Evolutionary conservation across 2,888 invertebrate genomes (phyloP), one percentile per base, ranked within the genome.

Genomic region (Oxycera nigricornis): DNA sequence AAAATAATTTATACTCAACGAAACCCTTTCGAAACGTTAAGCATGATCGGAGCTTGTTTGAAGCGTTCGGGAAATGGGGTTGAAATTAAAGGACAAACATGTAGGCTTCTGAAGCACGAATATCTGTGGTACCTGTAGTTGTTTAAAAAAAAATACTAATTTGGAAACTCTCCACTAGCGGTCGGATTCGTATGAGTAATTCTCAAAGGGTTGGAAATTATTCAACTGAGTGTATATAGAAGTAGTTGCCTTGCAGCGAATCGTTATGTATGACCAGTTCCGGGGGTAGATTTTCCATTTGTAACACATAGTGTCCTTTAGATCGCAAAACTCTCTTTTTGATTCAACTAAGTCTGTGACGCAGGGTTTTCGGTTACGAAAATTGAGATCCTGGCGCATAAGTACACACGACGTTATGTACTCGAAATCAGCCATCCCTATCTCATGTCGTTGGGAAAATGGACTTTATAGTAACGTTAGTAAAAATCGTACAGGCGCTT

Each of bases 91-190:
- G 35, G 14, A 35, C 20, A 17, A 3, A 50, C 26, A 46, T 46
- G 30, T 20, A 50, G 20, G 20, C 22, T 41, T 65, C 41, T n/a
- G 2, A 22, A 17, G 31, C 61, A 14, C 9, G 24, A n/a, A 31
- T 52, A 31, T 0, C 6, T 52, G 30, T n/a, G 35, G 31, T 68
- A 75, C 70, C 70, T 75, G 70, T 70, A 55, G 26, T 65, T 35
- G 11, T 20, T 4, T 35, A 68, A 73, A 75, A 73, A 30, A 68
- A 17, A n/a, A n/a, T n/a, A n/a, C 41, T 31, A 50, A 17, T 72
- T 74, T 76, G 76, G 76, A 76, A 67, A 76, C 74, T 76, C 72
- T 76, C 76, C 76, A 76, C 59, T 11, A 6, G 11, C 20, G 14
- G 30, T 28, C 39, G 22, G 22, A 74, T 41, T 46, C 39, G 35